Conservation (phyloP, 53 echinoderm and acorn worm species). For the Echinometra lucunter region DNA sequence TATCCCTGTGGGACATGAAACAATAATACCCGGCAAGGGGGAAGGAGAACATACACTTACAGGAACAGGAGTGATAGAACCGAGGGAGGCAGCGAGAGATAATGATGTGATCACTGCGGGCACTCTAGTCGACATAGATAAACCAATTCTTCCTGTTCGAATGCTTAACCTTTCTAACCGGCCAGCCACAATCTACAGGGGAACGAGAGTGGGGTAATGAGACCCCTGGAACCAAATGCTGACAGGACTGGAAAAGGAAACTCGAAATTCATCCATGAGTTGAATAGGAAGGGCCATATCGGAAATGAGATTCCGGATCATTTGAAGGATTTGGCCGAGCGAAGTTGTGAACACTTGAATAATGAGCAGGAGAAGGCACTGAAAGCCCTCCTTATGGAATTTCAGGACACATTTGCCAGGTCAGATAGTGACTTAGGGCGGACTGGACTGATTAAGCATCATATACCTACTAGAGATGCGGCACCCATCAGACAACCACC, state of each 20-base stretch:
- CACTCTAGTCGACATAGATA: not conserved
- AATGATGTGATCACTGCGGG: not conserved
- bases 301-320: conserved; percentile 14
- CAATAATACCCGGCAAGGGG: no score
- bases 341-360: not conserved
- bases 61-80: no score
- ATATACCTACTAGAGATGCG: conserved; percentile 53
- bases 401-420: conserved; percentile 63
- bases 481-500: conserved; percentile 70
- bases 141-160: not conserved
- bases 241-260: not conserved
- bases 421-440: conserved; percentile 67
- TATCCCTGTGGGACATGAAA: no score
- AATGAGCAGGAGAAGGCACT: not conserved
- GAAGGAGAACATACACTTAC: no score
- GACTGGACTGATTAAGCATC: conserved; percentile 67
- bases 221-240: not conserved
- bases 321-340: not conserved
- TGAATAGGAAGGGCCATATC: not conserved
- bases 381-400: conserved; percentile 53
- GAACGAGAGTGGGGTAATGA: not conserved
- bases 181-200: no score
- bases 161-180: no score
- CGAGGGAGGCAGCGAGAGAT: not conserved
- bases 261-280: not conserved